A percentile compares a stretch with the other conserved stretches of the same genome.
These are phyloP conservation scores for Sinocyclocheilus anophthalmus DNA, from an alignment of 2,113 vertebrate genomes.

Conservation along the genomic window DNA sequence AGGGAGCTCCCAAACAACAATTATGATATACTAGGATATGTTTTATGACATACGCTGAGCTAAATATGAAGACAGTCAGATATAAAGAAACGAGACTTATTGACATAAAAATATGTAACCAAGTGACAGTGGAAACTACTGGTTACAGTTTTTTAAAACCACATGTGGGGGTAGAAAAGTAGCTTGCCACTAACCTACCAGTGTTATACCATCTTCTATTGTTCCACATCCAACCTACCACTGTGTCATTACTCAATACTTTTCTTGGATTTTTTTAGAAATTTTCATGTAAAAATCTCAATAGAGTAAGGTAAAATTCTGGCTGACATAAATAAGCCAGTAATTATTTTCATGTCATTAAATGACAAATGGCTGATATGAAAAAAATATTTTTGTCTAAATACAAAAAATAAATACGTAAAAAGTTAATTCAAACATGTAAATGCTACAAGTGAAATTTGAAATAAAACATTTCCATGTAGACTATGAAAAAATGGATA, in stretches of 20 bases:
- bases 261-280: neutral
- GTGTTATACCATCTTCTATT: neutral
- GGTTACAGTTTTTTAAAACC: conserved; percentile 12
- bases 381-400: neutral
- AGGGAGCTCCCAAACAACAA: no score
- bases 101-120: no score
- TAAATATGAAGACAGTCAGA: no score
- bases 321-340: neutral
- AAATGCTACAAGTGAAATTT: neutral
- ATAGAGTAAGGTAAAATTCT: neutral
- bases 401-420: neutral
- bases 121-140: no score
- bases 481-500: neutral
- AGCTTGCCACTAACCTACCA: neutral
- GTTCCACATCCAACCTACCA: neutral
- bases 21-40: no score
- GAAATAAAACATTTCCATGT: neutral
- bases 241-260: neutral
- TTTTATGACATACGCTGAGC: no score
- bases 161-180: neutral
- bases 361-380: neutral
- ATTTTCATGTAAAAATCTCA: neutral
- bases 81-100: no score
- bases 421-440: neutral
- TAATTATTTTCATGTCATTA: no score